Evolutionary conservation across 2,797 vertebrate genomes (phyloP).

Genomic region (Myiothlypis chrysogaster): DNA sequence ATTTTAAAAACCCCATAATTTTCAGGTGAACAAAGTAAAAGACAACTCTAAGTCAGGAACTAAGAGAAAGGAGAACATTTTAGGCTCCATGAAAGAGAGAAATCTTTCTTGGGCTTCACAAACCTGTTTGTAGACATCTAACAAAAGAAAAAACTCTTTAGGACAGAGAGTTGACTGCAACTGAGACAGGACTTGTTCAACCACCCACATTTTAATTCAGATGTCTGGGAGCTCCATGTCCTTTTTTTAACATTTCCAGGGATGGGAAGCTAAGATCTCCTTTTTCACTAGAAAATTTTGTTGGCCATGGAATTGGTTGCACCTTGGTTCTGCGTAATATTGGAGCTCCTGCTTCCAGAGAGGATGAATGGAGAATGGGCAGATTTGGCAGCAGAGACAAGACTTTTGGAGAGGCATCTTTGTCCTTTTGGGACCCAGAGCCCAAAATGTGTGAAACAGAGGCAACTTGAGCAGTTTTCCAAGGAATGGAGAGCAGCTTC

Average conservation of each 20-base stretch:
- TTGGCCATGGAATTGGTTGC: not conserved
- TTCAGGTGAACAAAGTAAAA: not conserved
- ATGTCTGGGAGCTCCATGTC: not conserved
- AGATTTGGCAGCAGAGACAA: not conserved
- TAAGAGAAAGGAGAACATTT: not conserved
- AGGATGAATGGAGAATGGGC: not conserved
- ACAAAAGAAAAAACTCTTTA: not conserved
- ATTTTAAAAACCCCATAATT: not conserved
- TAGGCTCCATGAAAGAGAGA: not conserved
- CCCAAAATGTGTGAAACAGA: not conserved
- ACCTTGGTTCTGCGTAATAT: not conserved
- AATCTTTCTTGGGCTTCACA: not conserved
- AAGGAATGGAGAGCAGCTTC: not conserved
- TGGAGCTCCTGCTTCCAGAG: too few relatives aligned
- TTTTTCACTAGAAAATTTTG: not conserved
- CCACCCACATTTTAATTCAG: not conserved
- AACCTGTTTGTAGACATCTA: not conserved
- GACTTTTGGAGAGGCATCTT: not conserved
- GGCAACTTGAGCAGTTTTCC: not conserved
- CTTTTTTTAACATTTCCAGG: not conserved
- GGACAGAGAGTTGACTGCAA: not conserved
- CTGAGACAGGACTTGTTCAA: not conserved
- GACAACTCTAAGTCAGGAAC: not conserved
- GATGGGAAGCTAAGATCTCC: too few relatives aligned
- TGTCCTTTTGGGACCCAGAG: not conserved